Conservation (phyloP, 2,888 invertebrate species). For the Melangyna quadrimaculata region DNA sequence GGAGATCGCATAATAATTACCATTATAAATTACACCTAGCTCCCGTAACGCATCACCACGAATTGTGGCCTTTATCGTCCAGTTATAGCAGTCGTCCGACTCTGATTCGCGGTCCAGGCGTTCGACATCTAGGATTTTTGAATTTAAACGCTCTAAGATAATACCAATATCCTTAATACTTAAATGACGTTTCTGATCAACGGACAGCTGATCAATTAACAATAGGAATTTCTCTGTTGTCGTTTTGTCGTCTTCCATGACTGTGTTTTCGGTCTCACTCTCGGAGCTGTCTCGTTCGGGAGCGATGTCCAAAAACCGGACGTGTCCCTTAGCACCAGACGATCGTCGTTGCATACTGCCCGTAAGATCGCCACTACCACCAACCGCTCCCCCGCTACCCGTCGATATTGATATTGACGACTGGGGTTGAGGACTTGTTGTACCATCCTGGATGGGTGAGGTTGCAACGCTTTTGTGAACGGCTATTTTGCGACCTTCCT, state of each 20-base stretch:
- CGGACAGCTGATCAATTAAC: constrained; percentile 95
- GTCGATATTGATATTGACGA: constrained; percentile 81
- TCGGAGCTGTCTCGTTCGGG: constrained; percentile 93
- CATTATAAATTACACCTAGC: constrained; percentile 96
- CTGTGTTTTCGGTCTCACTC: constrained; percentile 95
- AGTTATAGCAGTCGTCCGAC: constrained; percentile 96
- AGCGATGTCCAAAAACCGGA: constrained; percentile 90
- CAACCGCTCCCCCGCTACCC: constrained; percentile 75
- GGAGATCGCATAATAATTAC: constrained; percentile 96
- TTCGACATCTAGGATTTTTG: constrained; percentile 96
- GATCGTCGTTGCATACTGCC: constrained; percentile 80
- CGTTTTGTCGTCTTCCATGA: constrained; percentile 94
- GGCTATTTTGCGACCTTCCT: constrained; percentile 94
- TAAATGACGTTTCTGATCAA: constrained; percentile 94
- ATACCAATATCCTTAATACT: constrained; percentile 97
- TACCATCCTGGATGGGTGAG: constrained; percentile 92
- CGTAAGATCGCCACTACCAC: constrained; percentile 78
- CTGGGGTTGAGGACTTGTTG: constrained; percentile 86
- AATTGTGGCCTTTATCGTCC: constrained; percentile 98
- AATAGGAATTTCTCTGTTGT: constrained; percentile 95
- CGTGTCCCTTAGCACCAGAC: constrained; percentile 87
- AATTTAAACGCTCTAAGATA: constrained; percentile 94
- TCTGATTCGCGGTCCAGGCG: constrained; percentile 94
- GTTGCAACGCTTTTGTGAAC: constrained; percentile 96
- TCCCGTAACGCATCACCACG: constrained; percentile 94